These are phyloP conservation scores for Chouioia cunea DNA, from an alignment of 2,888 invertebrate species.

Conservation along the genomic window DNA sequence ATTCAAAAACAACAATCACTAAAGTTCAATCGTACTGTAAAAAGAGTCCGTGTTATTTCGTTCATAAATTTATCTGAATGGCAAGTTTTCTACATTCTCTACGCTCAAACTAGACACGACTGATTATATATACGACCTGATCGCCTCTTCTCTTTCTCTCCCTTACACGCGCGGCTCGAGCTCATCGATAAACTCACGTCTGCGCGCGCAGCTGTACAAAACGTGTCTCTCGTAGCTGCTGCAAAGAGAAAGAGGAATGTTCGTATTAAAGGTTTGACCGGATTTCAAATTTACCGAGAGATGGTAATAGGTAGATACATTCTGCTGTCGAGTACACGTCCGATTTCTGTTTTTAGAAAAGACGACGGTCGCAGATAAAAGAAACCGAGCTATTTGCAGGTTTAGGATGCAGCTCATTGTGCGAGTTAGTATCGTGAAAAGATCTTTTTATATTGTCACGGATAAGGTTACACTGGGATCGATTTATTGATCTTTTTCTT, in stretches of 20 bases:
- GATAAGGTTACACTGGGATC: no score
- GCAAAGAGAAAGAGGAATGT: not conserved
- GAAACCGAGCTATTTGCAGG: not conserved
- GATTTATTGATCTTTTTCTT: no score
- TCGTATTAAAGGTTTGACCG: not conserved
- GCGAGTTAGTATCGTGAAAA: not conserved
- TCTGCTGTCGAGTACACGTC: not conserved
- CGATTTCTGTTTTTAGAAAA: not conserved
- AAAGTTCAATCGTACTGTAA: no score
- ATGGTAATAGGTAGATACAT: conserved; percentile 8
- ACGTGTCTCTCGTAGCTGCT: not conserved
- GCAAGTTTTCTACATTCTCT: no score
- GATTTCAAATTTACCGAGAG: conserved; percentile 34
- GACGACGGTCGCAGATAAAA: not conserved
- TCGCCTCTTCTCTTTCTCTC: not conserved
- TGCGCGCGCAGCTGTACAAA: conserved; percentile 13
- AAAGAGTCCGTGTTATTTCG: no score
- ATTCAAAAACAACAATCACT: no score
- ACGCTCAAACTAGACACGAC: no score
- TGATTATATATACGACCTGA: no score
- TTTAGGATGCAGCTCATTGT: not conserved
- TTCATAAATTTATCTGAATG: no score
- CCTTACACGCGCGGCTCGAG: not conserved
- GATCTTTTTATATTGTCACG: no score
- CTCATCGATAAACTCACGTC: conserved; percentile 28